These are phyloP conservation scores for Plebejus argus DNA, from an alignment of 2,888 invertebrate species.

Conservation along the genomic window DNA sequence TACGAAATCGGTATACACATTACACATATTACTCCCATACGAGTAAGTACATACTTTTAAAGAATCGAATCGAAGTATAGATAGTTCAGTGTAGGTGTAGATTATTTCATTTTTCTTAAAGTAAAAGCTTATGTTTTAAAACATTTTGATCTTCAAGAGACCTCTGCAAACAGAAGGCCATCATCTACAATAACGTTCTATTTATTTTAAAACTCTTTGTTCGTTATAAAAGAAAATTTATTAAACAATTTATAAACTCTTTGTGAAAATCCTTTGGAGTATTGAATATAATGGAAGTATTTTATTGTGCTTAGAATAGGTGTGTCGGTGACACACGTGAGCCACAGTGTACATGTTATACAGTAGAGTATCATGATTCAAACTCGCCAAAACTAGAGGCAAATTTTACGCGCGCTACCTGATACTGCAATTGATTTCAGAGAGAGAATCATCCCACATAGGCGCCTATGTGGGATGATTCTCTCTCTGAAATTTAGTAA, in stretches of 20 bases:
- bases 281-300: constrained; percentile 21
- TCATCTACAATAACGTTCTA: background rate
- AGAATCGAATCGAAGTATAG: too few species aligned
- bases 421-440: background rate
- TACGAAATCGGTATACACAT: too few species aligned
- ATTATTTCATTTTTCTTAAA: background rate
- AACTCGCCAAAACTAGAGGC: background rate
- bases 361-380: background rate
- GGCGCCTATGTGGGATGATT: too few species aligned
- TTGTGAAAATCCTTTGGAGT: constrained; percentile 24
- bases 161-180: background rate
- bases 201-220: constrained; percentile 11
- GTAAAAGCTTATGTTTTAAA: background rate
- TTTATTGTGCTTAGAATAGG: constrained; percentile 22
- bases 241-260: constrained; percentile 24
- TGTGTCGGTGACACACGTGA: background rate
- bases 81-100: too few species aligned
- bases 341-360: background rate
- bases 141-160: background rate
- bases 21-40: too few species aligned
- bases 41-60: too few species aligned
- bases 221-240: constrained; percentile 7
- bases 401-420: too few species aligned
- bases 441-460: too few species aligned
- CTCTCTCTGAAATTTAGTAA: too few species aligned